Evolutionary conservation across 2,113 vertebrate genomes (phyloP).

Genomic region (Accipiter cooperii): DNA sequence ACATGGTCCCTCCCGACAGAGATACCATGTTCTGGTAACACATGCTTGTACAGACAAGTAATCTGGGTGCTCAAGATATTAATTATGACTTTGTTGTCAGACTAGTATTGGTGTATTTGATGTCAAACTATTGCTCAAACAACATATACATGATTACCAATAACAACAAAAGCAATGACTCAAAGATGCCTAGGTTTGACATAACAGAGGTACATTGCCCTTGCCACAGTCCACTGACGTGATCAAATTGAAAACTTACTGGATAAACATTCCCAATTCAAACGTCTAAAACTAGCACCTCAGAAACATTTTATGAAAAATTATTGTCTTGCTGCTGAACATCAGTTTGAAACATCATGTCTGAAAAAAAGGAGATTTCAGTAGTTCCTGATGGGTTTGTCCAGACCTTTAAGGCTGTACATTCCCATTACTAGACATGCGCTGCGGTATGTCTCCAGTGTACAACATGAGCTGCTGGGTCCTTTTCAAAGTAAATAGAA

Average conservation of each 20-base stretch:
- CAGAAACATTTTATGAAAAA: slow-evolving; percentile 24
- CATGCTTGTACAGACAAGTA: neutral
- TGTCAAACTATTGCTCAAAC: neutral
- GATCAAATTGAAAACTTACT: neutral
- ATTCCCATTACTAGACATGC: slow-evolving; percentile 19
- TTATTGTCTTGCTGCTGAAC: slow-evolving; percentile 1
- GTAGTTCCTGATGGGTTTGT: slow-evolving; percentile 41
- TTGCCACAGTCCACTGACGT: neutral
- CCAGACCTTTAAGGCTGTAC: slow-evolving; percentile 48
- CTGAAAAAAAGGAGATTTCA: slow-evolving; percentile 52
- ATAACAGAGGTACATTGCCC: neutral
- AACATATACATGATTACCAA: neutral
- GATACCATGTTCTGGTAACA: neutral
- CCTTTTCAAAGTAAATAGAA: slow-evolving; percentile 57
- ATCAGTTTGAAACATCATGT: slow-evolving; percentile 24
- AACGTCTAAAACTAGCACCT: slow-evolving; percentile 4
- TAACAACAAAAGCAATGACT: neutral
- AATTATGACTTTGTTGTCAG: neutral
- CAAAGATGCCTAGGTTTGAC: neutral
- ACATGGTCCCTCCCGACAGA: neutral
- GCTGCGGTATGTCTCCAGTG: slow-evolving; percentile 25
- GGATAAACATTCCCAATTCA: slow-evolving; percentile 6
- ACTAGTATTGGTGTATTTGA: neutral
- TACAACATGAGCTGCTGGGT: slow-evolving; percentile 42
- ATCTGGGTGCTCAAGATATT: neutral